Percentiles rank a stretch among this genome's conserved stretches.
Conservation (phyloP, 1,140 invertebrate genomes). For the Drosophila kohkoa region DNA sequence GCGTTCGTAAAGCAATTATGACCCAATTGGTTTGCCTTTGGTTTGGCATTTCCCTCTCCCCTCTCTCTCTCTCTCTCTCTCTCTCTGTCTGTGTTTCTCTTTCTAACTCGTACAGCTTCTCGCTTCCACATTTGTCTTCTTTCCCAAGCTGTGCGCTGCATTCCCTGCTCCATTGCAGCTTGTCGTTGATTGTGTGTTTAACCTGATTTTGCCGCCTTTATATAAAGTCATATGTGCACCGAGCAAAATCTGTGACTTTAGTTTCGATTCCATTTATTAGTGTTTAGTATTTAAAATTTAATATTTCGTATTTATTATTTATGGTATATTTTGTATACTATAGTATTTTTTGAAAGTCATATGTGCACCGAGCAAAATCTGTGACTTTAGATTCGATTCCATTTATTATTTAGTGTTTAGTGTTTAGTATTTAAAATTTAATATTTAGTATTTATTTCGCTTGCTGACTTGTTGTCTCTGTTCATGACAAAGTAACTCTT, state of each 20-base stretch:
- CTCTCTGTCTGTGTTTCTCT: neutral
- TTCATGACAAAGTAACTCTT: slow-evolving; percentile 32
- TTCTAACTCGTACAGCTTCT: neutral
- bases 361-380: too few species aligned
- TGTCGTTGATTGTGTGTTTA: slow-evolving; percentile 69
- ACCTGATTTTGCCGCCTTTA: slow-evolving; percentile 66
- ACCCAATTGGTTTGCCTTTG: slow-evolving; percentile 71
- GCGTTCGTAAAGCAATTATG: slow-evolving; percentile 80
- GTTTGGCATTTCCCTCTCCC: slow-evolving; percentile 17
- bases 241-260: neutral
- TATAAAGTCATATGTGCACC: slow-evolving; percentile 47
- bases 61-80: neutral
- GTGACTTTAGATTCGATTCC: too few species aligned
- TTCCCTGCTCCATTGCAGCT: slow-evolving; percentile 18
- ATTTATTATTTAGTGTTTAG: too few species aligned
- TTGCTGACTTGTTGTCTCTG: neutral
- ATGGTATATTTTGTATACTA: too few species aligned
- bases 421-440: too few species aligned
- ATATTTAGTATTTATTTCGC: too few species aligned
- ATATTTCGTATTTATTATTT: too few species aligned
- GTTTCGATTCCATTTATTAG: too few species aligned
- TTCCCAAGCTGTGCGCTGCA: neutral
- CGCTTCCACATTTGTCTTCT: neutral
- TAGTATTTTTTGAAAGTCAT: too few species aligned
- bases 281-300: too few species aligned